Evolutionary conservation across 1,140 invertebrate species (phyloP).

Genomic region (Galendromus occidentalis): DNA sequence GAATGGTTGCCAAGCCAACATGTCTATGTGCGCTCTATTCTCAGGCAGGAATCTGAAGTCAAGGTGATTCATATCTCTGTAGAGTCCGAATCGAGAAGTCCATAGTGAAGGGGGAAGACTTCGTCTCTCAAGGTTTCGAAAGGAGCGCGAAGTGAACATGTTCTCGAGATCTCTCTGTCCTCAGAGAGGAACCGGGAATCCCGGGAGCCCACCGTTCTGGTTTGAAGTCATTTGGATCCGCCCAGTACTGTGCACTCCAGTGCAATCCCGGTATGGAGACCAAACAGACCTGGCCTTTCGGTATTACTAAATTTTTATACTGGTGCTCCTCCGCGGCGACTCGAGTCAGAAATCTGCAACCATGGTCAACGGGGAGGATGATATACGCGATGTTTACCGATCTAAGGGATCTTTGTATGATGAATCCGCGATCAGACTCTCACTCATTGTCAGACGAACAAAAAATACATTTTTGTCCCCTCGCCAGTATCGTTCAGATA

Average conservation of each 20-base stretch:
- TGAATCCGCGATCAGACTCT: too few species aligned
- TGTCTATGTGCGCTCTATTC: background rate
- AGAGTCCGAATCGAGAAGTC: too few species aligned
- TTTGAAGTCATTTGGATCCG: constrained; percentile 15
- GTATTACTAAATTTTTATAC: constrained; percentile 15
- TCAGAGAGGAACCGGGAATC: too few species aligned
- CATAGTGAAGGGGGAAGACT: too few species aligned
- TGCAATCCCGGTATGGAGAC: constrained; percentile 14
- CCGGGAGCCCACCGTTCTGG: constrained; percentile 13
- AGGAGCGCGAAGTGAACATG: too few species aligned
- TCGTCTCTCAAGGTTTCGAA: background rate
- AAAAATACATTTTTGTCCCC: too few species aligned
- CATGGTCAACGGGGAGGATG: background rate
- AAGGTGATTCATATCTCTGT: background rate
- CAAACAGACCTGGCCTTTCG: constrained; percentile 16
- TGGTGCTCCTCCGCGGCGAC: background rate
- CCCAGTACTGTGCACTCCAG: constrained; percentile 12
- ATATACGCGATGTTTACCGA: too few species aligned
- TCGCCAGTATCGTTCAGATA: too few species aligned
- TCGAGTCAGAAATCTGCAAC: constrained; percentile 14
- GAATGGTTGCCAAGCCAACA: constrained; percentile 23
- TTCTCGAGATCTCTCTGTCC: too few species aligned
- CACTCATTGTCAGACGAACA: too few species aligned
- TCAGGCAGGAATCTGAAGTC: background rate
- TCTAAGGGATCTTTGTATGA: too few species aligned